Base-by-base conservation (phyloP, 2,888 invertebrate genomes). In the Clistopyga incitator region DNA sequence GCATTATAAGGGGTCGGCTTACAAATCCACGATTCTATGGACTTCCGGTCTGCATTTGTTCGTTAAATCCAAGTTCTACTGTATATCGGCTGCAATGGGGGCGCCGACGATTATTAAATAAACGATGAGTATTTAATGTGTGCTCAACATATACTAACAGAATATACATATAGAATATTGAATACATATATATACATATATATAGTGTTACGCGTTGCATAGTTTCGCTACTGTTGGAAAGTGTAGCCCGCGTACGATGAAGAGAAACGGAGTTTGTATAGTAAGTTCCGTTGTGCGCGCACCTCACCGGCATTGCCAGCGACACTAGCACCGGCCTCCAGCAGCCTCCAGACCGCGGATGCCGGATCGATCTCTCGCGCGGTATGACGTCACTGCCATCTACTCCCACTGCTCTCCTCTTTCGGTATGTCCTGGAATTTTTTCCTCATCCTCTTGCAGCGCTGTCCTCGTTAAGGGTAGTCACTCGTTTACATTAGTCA, bases 301-400 rank as follows among this genome's bases (percentile, higher is more conserved):
- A 81, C 74, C 81, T 84, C 70, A 78, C 81, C 38, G 52, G 61
- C 71, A 70, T 74, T 75, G 78, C 80, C 79, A 78, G 77, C 78
- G 81, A 72, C 80, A 76, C 70, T 50, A 76, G 84, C 81, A 68
- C 70, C 83, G 82, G 86, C 83, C 70, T 82, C 84, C 84, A 78
- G 78, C 75, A 61, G 77, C 64, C 71, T 78, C 78, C 74, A 82
- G 85, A 81, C 81, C 87, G 80, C 86, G 86, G 71, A 87, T 87
- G 85, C 81, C 86, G 86, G 87, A 87, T 87, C 87, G 87, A 87
- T 87, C 85, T 84, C 85, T 85, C 82, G 79, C 54, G 56, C 67
- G 72, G 83, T 52, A 61, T 85, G 87, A 87, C 87, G 87, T 87
- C 87, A 87, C 78, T 61, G 54, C 50, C 54, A 67, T 74, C 79